Evolutionary conservation across 2,888 invertebrate species (phyloP).

Genomic region (Bugulina stolonifera): DNA sequence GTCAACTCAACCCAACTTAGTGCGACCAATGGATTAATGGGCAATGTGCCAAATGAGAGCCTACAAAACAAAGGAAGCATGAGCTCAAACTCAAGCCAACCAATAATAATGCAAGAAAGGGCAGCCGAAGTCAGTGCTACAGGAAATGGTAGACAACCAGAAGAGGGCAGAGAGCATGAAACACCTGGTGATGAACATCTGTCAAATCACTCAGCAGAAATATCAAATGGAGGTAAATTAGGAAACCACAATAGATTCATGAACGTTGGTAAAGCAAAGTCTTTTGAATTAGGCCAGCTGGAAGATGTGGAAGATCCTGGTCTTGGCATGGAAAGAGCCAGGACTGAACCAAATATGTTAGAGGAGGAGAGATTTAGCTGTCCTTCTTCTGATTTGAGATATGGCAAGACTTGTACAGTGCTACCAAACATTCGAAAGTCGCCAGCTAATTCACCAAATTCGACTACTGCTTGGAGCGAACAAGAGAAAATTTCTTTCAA

Average conservation of each 20-base stretch:
- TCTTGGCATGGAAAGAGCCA: background rate
- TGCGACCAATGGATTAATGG: no score
- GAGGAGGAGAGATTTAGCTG: background rate
- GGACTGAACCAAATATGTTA: background rate
- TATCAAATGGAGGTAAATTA: no score
- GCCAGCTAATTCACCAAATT: background rate
- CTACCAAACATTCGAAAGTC: background rate
- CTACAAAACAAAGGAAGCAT: no score
- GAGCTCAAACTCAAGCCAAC: no score
- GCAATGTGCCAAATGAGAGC: no score
- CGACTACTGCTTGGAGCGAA: background rate
- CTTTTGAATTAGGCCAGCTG: background rate
- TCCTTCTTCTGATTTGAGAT: background rate
- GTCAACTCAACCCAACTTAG: no score
- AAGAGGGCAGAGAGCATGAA: no score
- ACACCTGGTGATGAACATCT: no score
- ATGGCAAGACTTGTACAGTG: background rate
- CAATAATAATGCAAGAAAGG: no score
- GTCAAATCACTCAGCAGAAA: no score
- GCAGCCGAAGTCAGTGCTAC: no score
- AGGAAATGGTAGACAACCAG: no score
- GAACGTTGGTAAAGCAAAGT: background rate
- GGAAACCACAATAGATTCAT: background rate
- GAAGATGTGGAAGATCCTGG: background rate
- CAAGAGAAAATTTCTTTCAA: background rate